Percentiles rank a stretch among this genome's conserved stretches.
Conservation (phyloP, 2,888 invertebrate genomes). For the Acrobasis repandana region DNA sequence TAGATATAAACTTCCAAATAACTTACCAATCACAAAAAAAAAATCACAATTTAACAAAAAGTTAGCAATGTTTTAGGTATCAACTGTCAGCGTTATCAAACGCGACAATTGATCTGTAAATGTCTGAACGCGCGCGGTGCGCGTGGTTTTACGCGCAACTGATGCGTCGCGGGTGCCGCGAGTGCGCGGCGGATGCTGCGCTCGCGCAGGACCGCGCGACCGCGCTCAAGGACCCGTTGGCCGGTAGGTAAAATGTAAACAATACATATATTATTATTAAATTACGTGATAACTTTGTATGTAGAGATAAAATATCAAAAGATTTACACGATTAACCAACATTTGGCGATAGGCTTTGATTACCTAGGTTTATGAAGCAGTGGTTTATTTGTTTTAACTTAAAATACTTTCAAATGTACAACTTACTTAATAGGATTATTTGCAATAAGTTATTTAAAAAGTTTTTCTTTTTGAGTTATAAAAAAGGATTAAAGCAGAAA, state of each 20-base stretch:
- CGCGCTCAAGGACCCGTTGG: conserved; percentile 27
- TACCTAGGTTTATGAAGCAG: too few relatives aligned
- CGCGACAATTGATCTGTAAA: conserved; percentile 18
- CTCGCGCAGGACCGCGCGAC: conserved; percentile 31
- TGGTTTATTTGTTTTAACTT: too few relatives aligned
- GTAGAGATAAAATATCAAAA: too few relatives aligned
- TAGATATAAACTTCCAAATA: not conserved
- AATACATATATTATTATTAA: not conserved
- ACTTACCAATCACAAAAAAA: not conserved
- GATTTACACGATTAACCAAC: too few relatives aligned
- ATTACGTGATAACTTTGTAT: too few relatives aligned
- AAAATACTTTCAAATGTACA: too few relatives aligned
- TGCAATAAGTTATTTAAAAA: too few relatives aligned
- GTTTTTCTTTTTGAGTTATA: too few relatives aligned
- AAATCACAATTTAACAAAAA: not conserved
- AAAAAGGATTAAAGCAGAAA: too few relatives aligned
- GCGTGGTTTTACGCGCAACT: conserved; percentile 56
- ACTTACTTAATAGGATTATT: too few relatives aligned
- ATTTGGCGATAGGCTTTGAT: too few relatives aligned
- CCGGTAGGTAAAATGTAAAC: conserved; percentile 4
- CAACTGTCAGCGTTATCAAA: conserved; percentile 3
- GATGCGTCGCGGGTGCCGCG: conserved; percentile 42
- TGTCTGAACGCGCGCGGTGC: conserved; percentile 35
- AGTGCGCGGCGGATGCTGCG: conserved; percentile 37
- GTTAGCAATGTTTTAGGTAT: not conserved